Evolutionary conservation across 53 echinoderm and acorn worm species (phyloP).

Genomic region (Mesocentrotus franciscanus): DNA sequence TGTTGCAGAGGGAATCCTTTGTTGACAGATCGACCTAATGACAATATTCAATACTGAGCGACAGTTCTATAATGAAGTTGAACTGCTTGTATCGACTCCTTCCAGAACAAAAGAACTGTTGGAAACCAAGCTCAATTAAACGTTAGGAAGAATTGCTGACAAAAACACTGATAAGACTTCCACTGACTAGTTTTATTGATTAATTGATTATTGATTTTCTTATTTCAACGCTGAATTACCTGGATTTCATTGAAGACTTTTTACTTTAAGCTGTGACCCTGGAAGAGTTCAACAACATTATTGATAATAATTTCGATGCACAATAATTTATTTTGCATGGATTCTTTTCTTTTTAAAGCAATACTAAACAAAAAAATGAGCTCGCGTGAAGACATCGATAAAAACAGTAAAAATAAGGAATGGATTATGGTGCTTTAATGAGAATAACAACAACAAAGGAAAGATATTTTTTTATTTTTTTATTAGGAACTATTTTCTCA

Average conservation of each 20-base stretch:
- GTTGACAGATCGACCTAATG: not conserved
- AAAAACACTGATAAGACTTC: not conserved
- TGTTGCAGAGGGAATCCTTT: not conserved
- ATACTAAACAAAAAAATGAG: too few species aligned
- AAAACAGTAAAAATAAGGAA: too few species aligned
- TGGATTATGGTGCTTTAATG: too few species aligned
- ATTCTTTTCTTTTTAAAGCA: too few species aligned
- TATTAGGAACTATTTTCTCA: too few species aligned
- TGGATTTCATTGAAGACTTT: not conserved
- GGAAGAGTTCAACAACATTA: not conserved
- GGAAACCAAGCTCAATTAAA: not conserved
- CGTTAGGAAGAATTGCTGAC: not conserved
- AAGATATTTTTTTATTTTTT: too few species aligned
- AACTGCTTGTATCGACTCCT: not conserved
- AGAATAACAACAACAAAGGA: too few species aligned
- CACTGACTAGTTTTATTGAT: not conserved
- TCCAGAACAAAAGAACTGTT: not conserved
- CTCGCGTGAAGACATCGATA: too few species aligned
- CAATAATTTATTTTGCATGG: not conserved
- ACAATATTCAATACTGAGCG: not conserved
- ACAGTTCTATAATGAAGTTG: not conserved
- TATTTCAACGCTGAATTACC: not conserved
- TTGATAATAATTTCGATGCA: too few species aligned
- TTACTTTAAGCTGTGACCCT: not conserved
- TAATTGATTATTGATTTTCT: too few species aligned